phyloP scores from a whole-genome alignment of 1,140 invertebrate species.

The Micrasema longulum region DNA sequence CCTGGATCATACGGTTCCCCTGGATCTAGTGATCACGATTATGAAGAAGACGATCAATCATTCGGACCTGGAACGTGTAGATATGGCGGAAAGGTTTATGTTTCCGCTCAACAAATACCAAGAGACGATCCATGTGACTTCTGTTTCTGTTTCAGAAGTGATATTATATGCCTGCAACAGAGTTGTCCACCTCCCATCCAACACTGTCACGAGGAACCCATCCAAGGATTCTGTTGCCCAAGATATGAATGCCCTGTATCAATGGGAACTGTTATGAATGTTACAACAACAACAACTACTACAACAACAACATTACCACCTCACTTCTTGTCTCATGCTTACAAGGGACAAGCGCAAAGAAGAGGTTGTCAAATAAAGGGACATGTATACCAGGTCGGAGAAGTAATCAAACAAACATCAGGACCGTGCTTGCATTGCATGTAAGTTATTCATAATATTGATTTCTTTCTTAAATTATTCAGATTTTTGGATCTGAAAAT shows the following conservation, averaged over 20 bases:
- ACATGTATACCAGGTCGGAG: slow-evolving; percentile 84
- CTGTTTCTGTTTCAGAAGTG: slow-evolving; percentile 96
- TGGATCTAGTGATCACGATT: slow-evolving; percentile 68
- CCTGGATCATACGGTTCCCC: slow-evolving; percentile 65
- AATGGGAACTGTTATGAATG: slow-evolving; percentile 81
- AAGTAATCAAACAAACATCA: slow-evolving; percentile 84
- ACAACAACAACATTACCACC: slow-evolving; percentile 88
- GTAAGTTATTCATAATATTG: slow-evolving; percentile 84
- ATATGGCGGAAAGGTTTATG: slow-evolving; percentile 91
- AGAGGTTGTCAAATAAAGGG: slow-evolving; percentile 88
- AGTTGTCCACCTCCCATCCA: slow-evolving; percentile 93
- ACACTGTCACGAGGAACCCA: slow-evolving; percentile 90
- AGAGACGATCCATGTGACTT: slow-evolving; percentile 94
- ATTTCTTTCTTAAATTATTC: too few species aligned
- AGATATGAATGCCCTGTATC: slow-evolving; percentile 93
- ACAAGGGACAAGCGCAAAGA: slow-evolving; percentile 78
- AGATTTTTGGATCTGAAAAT: too few species aligned
- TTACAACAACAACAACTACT: slow-evolving; percentile 86
- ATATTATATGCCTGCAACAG: slow-evolving; percentile 95
- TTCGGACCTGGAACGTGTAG: slow-evolving; percentile 90
- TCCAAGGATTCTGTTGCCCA: slow-evolving; percentile 94
- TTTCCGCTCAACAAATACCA: slow-evolving; percentile 94
- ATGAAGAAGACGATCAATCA: slow-evolving; percentile 78
- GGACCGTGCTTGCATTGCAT: slow-evolving; percentile 92
- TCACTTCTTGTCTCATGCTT: slow-evolving; percentile 82